phyloP scores from a whole-genome alignment of 2,113 vertebrate genomes.

The Daboia siamensis region DNA sequence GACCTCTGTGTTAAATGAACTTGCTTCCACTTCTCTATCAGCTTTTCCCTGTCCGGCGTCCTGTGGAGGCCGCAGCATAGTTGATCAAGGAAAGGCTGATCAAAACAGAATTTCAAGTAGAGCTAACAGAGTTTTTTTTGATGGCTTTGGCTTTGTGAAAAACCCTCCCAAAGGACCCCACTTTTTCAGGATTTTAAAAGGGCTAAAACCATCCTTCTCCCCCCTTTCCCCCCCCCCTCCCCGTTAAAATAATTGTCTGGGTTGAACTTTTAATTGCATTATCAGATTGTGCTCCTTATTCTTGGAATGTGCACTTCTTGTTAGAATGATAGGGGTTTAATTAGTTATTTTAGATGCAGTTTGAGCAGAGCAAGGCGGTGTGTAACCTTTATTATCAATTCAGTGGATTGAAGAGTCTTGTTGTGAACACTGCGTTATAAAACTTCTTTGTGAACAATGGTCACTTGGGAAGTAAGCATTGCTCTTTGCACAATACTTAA shows the following conservation, averaged over 20 bases:
- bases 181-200: neutral
- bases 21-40: neutral
- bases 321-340: neutral
- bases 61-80: neutral
- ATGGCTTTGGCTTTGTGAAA: neutral
- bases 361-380: conserved; percentile 6
- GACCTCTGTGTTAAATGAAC: neutral
- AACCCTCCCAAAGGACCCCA: neutral
- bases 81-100: neutral
- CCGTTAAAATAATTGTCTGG: neutral
- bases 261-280: neutral
- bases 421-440: conserved; percentile 44
- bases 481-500: conserved; percentile 68
- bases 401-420: conserved; percentile 53
- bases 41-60: neutral
- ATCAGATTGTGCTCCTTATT: neutral
- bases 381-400: conserved; percentile 54
- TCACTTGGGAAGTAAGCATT: conserved; percentile 71
- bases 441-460: conserved; percentile 60
- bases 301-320: neutral
- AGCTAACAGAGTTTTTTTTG: neutral
- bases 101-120: neutral
- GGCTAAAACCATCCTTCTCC: neutral
- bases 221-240: too few relatives aligned
- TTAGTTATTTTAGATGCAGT: neutral